Percentiles rank a stretch among this genome's conserved stretches.
Conservation (phyloP, 2,888 invertebrate species). For the Nomada hirtipes region DNA sequence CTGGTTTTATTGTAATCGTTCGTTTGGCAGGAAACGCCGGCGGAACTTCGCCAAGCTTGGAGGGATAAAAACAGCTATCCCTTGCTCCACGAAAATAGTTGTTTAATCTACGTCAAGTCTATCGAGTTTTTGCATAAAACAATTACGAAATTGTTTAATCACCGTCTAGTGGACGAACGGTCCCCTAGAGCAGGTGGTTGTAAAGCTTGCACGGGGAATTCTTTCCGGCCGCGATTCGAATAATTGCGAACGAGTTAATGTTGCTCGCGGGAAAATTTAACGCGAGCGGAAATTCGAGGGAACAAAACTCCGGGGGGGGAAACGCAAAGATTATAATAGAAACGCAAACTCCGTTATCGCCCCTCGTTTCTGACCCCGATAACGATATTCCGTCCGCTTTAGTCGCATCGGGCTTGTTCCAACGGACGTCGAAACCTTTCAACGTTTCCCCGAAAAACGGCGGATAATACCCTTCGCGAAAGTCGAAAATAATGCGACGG, state of each 20-base stretch:
- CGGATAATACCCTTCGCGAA: not conserved
- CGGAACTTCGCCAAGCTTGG: not conserved
- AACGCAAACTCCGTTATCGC: slow-evolving; percentile 21
- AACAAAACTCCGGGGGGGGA: not conserved
- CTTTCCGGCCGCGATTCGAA: not conserved
- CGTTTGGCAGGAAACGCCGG: slow-evolving; percentile 13
- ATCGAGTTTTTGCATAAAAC: too few relatives aligned
- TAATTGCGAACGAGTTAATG: slow-evolving; percentile 18
- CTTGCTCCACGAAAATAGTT: not conserved
- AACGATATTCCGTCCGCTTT: not conserved
- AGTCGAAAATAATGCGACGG: slow-evolving; percentile 1
- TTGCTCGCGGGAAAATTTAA: slow-evolving; percentile 4
- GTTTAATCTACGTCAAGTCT: too few relatives aligned
- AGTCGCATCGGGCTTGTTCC: not conserved
- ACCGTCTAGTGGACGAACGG: not conserved
- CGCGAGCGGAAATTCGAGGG: not conserved
- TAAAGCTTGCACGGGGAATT: slow-evolving; percentile 6
- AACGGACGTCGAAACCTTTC: not conserved
- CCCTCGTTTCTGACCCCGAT: not conserved
- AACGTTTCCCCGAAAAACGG: not conserved
- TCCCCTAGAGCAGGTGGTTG: not conserved
- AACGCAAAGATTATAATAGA: not conserved
- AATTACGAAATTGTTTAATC: too few relatives aligned
- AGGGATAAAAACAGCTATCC: not conserved
- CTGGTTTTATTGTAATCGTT: not conserved